phyloP scores from a whole-genome alignment of 2,113 vertebrate genomes.

The Melospiza melodia region DNA sequence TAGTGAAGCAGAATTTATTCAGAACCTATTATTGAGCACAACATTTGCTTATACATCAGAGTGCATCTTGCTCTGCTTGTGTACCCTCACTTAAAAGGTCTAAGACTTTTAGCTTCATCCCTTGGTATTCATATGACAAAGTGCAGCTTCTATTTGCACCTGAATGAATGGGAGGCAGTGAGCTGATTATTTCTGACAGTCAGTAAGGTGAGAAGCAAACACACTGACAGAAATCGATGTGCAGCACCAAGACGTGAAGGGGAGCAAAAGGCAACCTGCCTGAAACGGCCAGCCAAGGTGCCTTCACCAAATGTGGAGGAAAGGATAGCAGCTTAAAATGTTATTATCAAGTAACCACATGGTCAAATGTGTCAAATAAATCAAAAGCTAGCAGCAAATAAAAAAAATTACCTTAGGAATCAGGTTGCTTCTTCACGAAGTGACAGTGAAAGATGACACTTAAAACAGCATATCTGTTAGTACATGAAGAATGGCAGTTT shows the following conservation, averaged over 20 bases:
- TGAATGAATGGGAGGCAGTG: conserved; percentile 41
- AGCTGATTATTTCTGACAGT: conserved; percentile 71
- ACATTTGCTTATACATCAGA: neutral
- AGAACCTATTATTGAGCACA: neutral
- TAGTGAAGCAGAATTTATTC: neutral
- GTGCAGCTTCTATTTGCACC: conserved; percentile 44
- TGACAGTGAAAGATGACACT: neutral
- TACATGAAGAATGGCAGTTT: neutral
- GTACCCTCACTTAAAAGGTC: conserved; percentile 15
- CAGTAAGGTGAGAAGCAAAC: conserved; percentile 43
- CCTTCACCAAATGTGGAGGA: neutral
- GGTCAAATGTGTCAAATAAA: neutral
- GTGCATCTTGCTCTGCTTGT: neutral
- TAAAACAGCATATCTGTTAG: neutral
- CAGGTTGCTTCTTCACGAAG: neutral
- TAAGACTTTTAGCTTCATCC: neutral
- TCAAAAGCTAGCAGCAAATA: neutral
- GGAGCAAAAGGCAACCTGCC: conserved; percentile 17
- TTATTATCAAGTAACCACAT: neutral
- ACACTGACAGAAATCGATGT: conserved; percentile 55
- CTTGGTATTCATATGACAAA: conserved; percentile 51
- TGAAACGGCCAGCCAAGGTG: neutral
- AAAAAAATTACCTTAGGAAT: neutral
- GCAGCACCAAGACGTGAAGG: neutral
- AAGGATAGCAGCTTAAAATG: neutral